phyloP scores from a whole-genome alignment of 2,797 vertebrate species.

The Rhinichthys osculus region DNA sequence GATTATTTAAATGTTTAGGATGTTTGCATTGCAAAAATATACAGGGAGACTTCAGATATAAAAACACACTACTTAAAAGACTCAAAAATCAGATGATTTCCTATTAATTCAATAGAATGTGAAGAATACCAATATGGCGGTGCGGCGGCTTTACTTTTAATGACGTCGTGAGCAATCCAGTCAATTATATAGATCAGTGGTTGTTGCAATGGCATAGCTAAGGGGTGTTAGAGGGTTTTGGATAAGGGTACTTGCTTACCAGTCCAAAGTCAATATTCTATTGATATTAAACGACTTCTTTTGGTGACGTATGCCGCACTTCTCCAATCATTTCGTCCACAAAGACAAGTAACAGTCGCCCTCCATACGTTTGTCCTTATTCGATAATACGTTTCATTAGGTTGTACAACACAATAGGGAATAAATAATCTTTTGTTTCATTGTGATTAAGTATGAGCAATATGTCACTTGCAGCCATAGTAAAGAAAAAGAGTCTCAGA shows the following conservation, averaged over 20 bases:
- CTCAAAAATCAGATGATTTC: background rate
- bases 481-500: conserved; percentile 8
- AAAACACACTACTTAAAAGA: too few species aligned
- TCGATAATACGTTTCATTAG: background rate
- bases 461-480: background rate
- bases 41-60: too few species aligned
- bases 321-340: background rate
- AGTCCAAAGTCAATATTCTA: background rate
- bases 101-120: background rate
- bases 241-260: background rate
- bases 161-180: background rate
- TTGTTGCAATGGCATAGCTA: background rate
- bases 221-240: background rate
- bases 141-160: background rate
- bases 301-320: background rate
- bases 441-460: background rate
- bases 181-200: background rate
- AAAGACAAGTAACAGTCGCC: background rate
- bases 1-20: too few species aligned
- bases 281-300: background rate
- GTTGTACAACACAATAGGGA: background rate
- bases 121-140: background rate
- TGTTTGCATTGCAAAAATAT: too few species aligned
- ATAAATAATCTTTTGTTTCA: background rate
- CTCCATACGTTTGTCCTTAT: background rate